phyloP scores from a whole-genome alignment of 2,888 invertebrate genomes.

The Yponomeuta cagnagella region DNA sequence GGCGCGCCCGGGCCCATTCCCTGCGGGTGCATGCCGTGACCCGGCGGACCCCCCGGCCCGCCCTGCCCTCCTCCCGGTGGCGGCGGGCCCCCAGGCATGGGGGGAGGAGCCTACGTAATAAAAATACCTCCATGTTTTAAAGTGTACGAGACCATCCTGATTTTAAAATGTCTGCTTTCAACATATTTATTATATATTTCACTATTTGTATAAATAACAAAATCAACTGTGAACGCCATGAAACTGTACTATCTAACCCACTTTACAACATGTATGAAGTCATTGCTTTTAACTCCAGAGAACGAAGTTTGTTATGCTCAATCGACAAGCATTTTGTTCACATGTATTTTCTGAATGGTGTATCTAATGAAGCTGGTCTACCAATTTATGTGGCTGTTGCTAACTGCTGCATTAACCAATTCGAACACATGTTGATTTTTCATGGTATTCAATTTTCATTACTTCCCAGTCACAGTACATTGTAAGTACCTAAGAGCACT shows the following conservation, averaged over 20 bases:
- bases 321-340: conserved; percentile 26
- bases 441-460: conserved; percentile 40
- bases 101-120: conserved; percentile 47
- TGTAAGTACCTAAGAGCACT: not conserved
- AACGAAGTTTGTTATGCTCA: conserved; percentile 43
- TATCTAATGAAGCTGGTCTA: conserved; percentile 56
- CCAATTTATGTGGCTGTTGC: conserved; percentile 49
- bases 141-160: not conserved
- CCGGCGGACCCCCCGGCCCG: conserved; percentile 34
- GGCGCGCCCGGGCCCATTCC: conserved; percentile 24
- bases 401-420: conserved; percentile 26
- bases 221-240: not conserved
- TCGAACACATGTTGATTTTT: conserved; percentile 37
- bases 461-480: not conserved
- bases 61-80: conserved; percentile 53
- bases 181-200: not conserved
- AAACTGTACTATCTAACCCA: not conserved
- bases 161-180: not conserved
- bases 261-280: conserved; percentile 42
- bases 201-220: not conserved
- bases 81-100: conserved; percentile 46
- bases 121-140: conserved; percentile 16
- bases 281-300: conserved; percentile 48
- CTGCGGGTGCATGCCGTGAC: conserved; percentile 61
- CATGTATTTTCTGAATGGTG: conserved; percentile 46